These are phyloP conservation scores for Papilio polytes DNA, from an alignment of 1,140 invertebrate species.

Conservation along the genomic window DNA sequence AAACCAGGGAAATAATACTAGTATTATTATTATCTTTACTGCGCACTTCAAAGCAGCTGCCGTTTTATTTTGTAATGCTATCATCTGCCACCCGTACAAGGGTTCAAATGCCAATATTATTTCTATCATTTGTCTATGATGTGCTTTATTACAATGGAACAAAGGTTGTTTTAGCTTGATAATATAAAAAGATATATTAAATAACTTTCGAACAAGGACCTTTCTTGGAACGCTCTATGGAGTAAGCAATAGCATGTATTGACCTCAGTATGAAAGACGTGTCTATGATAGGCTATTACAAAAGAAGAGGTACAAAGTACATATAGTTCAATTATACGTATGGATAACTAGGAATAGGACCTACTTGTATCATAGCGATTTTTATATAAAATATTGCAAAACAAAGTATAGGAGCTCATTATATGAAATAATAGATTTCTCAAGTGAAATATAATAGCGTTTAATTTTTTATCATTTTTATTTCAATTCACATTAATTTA, in stretches of 20 bases:
- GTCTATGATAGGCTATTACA: neutral
- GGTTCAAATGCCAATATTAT: slow-evolving; percentile 27
- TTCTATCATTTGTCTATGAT: slow-evolving; percentile 30
- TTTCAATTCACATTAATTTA: slow-evolving; percentile 1
- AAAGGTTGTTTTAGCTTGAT: slow-evolving; percentile 15
- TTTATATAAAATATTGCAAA: no score
- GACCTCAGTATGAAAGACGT: neutral
- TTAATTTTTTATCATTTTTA: slow-evolving; percentile 21
- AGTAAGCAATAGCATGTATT: neutral
- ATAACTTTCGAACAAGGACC: slow-evolving; percentile 34
- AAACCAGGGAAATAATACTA: slow-evolving; percentile 52
- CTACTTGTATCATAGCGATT: no score
- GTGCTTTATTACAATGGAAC: neutral
- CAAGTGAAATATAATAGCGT: neutral
- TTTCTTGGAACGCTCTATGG: slow-evolving; percentile 18
- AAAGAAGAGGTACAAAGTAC: neutral
- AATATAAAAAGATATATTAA: slow-evolving; percentile 30
- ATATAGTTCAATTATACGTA: neutral
- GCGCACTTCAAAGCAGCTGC: slow-evolving; percentile 71
- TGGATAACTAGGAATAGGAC: neutral
- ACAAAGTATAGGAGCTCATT: neutral
- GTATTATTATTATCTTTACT: slow-evolving; percentile 69
- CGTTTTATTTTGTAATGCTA: slow-evolving; percentile 51
- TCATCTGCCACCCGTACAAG: slow-evolving; percentile 49
- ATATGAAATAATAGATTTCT: neutral